Base-by-base conservation (phyloP, 2,113 vertebrate species). In the Gadus chalcogrammus region DNA sequence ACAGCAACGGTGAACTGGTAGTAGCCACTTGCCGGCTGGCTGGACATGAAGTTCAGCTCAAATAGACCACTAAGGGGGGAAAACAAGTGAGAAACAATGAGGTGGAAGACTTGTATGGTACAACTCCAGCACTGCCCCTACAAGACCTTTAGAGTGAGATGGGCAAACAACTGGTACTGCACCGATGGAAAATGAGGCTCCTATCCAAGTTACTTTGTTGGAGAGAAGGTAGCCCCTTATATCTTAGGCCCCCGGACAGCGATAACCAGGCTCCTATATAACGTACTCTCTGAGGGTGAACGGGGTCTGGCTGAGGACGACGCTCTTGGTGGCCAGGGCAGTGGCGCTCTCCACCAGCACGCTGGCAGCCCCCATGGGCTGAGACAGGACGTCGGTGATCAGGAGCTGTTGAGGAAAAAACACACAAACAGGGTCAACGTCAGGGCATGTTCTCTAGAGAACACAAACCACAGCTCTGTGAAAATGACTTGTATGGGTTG, bases 1-100 rank as follows among this genome's bases (percentile, higher is more conserved):
- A 98, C 94, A 42, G 81, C 92, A 67, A 99, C 78, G 5, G 91
- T 91, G 76, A 99, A 99, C 85, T 98, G 94, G 69, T 99, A 99
- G 81, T 99, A 99, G 42, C 97, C 97, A 69, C 97, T 99, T n/a
- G 95, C 90, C 67, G 96, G 95, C 74, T 97, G 94, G 79, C 65
- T 91, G 73, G 83, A 92, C 94, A 96, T 94, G 85, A 99, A 98
- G 88, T 98, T 96, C 75, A 99, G 82, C 80, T 98, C 94, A 91
- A 97, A 99, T 75, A 92, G 1, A 0, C 95, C 95, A 72, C 97
- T 99, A 60, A 65, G 82, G 85, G 76, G 11, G 48, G 88, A 3
- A 72, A 72, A 48, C 12, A 48, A 48, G 12, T 13, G 12, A 48
- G 42, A 1, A 48, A 48, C 12, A 48, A 48, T 35, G 31, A 35